Base-by-base conservation (phyloP, 2,797 vertebrate genomes). In the Melanogrammus aeglefinus region DNA sequence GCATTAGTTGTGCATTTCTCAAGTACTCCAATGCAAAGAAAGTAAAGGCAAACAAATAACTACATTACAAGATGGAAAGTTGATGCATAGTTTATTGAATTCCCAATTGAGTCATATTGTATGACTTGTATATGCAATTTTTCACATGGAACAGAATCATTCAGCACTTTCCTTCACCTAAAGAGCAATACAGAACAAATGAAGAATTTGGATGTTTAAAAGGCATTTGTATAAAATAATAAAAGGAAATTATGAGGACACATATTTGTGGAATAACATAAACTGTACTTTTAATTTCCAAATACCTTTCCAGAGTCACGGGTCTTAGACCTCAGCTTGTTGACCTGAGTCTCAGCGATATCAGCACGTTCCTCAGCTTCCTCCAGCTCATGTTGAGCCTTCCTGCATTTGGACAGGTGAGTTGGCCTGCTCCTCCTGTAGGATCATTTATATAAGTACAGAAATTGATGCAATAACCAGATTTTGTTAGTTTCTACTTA, bases 341-440 rank as follows among this genome's bases (percentile, higher is more conserved):
- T 74, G 73, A 74, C 73, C 73, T 74, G 73, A 74, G 39, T 24
- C 73, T 74, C 73, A 2, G 73, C 73, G 16, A 74, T 74, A 24
- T 74, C 73, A 74, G 73, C 73, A 74, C 73, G 73, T 41, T 74
- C 73, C 73, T 74, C 73, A 74, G 73, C 73, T 39, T 74, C 73
- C 39, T 74, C 73, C 38, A 74, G 73, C n/a, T 74, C 73, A 74
- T 74, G 73, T 44, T 74, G 73, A 74, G 47, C 73, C 73, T 74
- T 69, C 63, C 63, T 24, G 24, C n/a, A 69, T 24, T 69, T 69
- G 63, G 63, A 69, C 24, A 69, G 63, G 63, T 69, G 63, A 69
- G 63, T 69, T 69, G 63, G 63, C n/a, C 63, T 69, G 63, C 63
- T 69, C 63, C 63, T 69, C 63, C 63, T 69, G 63, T 27, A 69